phyloP scores from a whole-genome alignment of 2,888 invertebrate genomes.

The Platycnemis pennipes region DNA sequence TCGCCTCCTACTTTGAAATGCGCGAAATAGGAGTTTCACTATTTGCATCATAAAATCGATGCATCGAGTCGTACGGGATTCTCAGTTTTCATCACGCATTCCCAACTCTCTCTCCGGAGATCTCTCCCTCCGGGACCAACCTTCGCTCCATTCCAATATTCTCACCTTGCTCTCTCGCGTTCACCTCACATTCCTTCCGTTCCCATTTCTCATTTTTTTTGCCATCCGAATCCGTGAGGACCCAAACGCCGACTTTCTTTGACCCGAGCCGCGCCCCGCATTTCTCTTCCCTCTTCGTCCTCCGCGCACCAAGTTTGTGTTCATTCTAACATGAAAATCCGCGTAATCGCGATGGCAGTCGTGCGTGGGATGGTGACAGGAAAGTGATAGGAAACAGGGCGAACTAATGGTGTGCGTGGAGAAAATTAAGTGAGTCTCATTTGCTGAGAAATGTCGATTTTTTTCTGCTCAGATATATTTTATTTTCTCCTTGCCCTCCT shows the following conservation, averaged over 20 bases:
- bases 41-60: neutral
- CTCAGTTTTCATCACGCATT: too few relatives aligned
- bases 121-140: neutral
- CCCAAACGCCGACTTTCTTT: neutral
- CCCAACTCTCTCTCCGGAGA: too few relatives aligned
- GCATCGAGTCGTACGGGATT: neutral
- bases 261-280: neutral
- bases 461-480: too few relatives aligned
- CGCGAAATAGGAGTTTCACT: neutral
- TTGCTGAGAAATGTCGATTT: too few relatives aligned
- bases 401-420: too few relatives aligned
- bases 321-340: too few relatives aligned
- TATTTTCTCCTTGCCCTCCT: too few relatives aligned
- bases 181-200: neutral
- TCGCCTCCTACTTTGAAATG: too few relatives aligned
- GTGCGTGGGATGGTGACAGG: too few relatives aligned
- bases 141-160: neutral
- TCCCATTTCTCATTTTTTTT: neutral
- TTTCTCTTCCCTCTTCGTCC: neutral
- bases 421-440: too few relatives aligned
- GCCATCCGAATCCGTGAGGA: neutral
- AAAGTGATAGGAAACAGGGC: too few relatives aligned
- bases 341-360: too few relatives aligned
- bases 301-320: neutral
- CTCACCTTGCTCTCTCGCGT: neutral